These are phyloP conservation scores for Arctia plantaginis DNA, from an alignment of 2,888 invertebrate genomes.

Conservation along the genomic window DNA sequence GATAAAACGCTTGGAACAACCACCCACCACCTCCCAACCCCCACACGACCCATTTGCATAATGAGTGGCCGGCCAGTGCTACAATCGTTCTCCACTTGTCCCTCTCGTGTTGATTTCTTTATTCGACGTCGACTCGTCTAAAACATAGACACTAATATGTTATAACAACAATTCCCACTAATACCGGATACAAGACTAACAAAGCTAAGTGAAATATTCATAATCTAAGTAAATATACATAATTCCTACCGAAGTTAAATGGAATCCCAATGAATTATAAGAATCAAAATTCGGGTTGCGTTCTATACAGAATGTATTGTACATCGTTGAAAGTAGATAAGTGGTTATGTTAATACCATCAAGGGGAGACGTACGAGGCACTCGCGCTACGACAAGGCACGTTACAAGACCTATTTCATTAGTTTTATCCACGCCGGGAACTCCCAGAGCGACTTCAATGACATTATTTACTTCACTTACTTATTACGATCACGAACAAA, in stretches of 20 bases:
- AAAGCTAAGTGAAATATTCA: neutral
- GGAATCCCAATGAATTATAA: neutral
- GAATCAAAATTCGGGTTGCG: neutral
- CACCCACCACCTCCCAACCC: constrained; percentile 27
- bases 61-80: constrained; percentile 59
- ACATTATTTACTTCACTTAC: constrained; percentile 54
- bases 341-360: constrained; percentile 10
- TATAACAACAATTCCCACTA: neutral
- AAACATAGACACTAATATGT: neutral
- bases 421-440: constrained; percentile 49
- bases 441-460: constrained; percentile 54
- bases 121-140: neutral
- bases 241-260: neutral
- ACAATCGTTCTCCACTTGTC: constrained; percentile 32
- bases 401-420: constrained; percentile 57
- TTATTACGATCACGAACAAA: constrained; percentile 46
- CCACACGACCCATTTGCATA: constrained; percentile 75
- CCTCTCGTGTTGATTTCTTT: constrained; percentile 49
- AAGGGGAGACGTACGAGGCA: constrained; percentile 8
- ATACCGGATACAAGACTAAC: neutral
- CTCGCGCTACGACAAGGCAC: constrained; percentile 38
- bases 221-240: neutral
- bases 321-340: neutral
- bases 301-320: neutral
- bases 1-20: constrained; percentile 21